Evolutionary conservation across 2,797 vertebrate genomes (phyloP).

Genomic region (Pipistrellus pipistrellus): DNA sequence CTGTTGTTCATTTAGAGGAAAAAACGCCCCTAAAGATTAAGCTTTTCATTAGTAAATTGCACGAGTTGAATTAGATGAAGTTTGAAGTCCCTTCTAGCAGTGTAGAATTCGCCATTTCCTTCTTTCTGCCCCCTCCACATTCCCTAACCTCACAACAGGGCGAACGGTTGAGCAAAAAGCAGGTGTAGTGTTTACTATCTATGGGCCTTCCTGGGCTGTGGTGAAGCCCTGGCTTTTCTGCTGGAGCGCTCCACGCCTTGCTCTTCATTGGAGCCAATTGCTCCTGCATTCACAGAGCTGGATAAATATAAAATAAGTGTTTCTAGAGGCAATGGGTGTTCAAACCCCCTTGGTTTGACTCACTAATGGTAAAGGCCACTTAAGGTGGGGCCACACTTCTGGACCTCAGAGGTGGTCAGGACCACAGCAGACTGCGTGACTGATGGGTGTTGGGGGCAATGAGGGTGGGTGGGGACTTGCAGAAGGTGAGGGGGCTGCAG

Average conservation of each 20-base stretch:
- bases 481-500: background rate
- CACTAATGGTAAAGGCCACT: background rate
- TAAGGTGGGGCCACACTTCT: background rate
- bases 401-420: background rate
- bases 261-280: background rate
- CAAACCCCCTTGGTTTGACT: background rate
- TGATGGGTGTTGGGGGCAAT: background rate
- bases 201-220: background rate
- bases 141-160: background rate
- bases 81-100: background rate
- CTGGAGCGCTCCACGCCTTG: background rate
- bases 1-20: background rate
- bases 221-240: background rate
- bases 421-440: accelerated
- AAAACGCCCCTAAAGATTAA: background rate
- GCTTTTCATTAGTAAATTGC: background rate
- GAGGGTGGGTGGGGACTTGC: accelerated
- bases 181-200: accelerated
- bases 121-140: background rate
- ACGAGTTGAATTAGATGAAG: background rate
- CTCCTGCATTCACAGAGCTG: background rate
- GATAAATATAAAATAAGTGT: background rate
- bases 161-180: background rate
- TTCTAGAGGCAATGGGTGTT: background rate
- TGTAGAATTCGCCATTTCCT: background rate